Evolutionary conservation across 2,797 vertebrate genomes (phyloP).

Genomic region (Crotalus adamanteus): DNA sequence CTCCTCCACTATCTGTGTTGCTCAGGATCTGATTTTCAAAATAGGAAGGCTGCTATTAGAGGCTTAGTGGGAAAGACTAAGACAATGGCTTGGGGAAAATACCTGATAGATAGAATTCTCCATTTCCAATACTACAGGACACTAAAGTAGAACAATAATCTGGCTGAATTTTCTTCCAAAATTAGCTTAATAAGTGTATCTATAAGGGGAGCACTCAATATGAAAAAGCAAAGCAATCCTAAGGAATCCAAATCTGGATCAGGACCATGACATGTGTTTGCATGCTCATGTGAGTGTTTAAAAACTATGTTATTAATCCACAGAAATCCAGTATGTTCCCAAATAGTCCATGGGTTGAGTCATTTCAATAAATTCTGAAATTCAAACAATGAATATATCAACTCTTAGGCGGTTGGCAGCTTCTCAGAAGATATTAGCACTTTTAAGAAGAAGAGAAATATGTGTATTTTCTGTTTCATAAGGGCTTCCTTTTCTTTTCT

Average conservation of each 20-base stretch:
- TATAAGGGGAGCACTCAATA: neutral
- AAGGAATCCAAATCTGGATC: neutral
- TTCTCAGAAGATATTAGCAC: neutral
- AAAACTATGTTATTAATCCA: neutral
- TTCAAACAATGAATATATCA: conserved; percentile 2
- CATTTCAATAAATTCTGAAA: neutral
- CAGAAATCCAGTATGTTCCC: neutral
- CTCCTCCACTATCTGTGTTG: neutral
- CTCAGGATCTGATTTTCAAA: neutral
- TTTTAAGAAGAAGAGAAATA: conserved; percentile 36
- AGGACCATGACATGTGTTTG: neutral
- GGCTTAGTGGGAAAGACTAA: neutral
- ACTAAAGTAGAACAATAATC: neutral
- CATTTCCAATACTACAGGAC: neutral
- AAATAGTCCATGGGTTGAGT: neutral
- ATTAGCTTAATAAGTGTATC: neutral
- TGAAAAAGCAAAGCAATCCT: neutral
- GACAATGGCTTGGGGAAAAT: neutral
- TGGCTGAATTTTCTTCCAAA: neutral
- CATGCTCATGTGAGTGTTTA: neutral
- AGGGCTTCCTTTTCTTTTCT: conserved; percentile 44
- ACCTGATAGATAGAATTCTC: neutral
- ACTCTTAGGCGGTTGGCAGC: neutral
- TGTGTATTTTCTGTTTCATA: conserved; percentile 26
- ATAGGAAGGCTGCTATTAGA: neutral